These are phyloP conservation scores for Protosalanx chinensis DNA, from an alignment of 2,797 vertebrate genomes.

Conservation along the genomic window DNA sequence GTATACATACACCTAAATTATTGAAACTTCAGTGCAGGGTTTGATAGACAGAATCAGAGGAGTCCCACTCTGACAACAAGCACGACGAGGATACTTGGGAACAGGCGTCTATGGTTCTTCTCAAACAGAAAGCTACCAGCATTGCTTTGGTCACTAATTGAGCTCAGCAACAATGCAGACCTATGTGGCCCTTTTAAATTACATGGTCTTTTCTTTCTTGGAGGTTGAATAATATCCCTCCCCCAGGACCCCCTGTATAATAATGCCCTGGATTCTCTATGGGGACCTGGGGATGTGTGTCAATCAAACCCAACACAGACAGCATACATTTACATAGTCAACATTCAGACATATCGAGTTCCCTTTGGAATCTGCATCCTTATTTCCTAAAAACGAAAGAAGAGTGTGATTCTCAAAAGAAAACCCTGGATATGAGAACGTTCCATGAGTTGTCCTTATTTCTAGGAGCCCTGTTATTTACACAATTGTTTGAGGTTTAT, in stretches of 20 bases:
- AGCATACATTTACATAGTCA: conserved; percentile 60
- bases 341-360: conserved; percentile 21
- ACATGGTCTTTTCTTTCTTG: conserved; percentile 46
- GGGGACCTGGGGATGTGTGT: conserved; percentile 51
- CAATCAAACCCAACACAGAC: conserved; percentile 60
- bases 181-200: conserved; percentile 56
- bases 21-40: background rate
- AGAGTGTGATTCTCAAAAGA: background rate
- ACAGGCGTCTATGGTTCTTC: background rate
- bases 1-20: no score
- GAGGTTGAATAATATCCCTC: conserved; percentile 51
- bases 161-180: conserved; percentile 28
- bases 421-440: background rate
- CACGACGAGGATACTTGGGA: background rate
- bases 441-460: background rate
- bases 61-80: conserved; percentile 15
- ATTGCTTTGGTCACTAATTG: conserved; percentile 31
- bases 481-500: background rate
- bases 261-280: conserved; percentile 43
- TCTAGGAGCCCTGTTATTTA: background rate
- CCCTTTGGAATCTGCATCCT: conserved; percentile 33
- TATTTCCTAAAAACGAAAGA: conserved; percentile 4
- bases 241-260: conserved; percentile 52
- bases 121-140: conserved; percentile 25
- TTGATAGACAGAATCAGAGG: background rate